A percentile compares a stretch with the other conserved stretches of the same genome.
These are phyloP conservation scores for Pluvianellus socialis DNA, from an alignment of 2,113 vertebrate genomes.

Conservation along the genomic window DNA sequence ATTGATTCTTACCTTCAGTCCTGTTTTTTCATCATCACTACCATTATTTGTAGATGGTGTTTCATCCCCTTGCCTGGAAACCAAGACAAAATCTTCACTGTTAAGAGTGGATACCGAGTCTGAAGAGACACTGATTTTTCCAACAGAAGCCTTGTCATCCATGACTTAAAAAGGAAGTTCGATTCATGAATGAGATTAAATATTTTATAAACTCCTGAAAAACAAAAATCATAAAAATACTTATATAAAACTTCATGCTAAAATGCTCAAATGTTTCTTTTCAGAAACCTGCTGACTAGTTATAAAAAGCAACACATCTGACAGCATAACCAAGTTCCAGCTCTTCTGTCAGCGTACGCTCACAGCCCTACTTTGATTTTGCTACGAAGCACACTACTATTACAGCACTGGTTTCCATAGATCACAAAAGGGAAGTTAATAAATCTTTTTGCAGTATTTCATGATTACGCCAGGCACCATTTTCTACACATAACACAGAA, in stretches of 20 bases:
- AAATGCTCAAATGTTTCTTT: constrained; percentile 9
- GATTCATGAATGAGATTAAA: constrained; percentile 93
- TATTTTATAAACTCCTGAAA: constrained; percentile 89
- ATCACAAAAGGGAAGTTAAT: background rate
- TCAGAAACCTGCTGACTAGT: constrained; percentile 25
- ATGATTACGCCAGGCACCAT: background rate
- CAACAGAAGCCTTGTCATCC: constrained; percentile 99
- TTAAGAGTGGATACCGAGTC: constrained; percentile 99
- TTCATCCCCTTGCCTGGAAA: constrained; percentile 97
- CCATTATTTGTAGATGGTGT: constrained; percentile 97
- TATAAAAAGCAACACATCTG: background rate
- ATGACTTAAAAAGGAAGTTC: constrained; percentile 94
- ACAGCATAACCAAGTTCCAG: background rate
- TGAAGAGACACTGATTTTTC: constrained; percentile 99
- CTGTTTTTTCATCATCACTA: constrained; percentile 99
- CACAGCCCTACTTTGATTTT: background rate
- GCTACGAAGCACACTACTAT: background rate
- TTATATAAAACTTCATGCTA: constrained; percentile 68
- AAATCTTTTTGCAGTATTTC: background rate
- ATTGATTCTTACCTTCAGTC: constrained; percentile 92
- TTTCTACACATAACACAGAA: background rate
- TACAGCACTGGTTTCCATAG: constrained; percentile 10
- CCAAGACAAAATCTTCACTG: constrained; percentile 99
- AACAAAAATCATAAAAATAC: constrained; percentile 81
- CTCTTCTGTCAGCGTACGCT: background rate